phyloP scores from a whole-genome alignment of 2,113 vertebrate species.

The Callipepla squamata region DNA sequence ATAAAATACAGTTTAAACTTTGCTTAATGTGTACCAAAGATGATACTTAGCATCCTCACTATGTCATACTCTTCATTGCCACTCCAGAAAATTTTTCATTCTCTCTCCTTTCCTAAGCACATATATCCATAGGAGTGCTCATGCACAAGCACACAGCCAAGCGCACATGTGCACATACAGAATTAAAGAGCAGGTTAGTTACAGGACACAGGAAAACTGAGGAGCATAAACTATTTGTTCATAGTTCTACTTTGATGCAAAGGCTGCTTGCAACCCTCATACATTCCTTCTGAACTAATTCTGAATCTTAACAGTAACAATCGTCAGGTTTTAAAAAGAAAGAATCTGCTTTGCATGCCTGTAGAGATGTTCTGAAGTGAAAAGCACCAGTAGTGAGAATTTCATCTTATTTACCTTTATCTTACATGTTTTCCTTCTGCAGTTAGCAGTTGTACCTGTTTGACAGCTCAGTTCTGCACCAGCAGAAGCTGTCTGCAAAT shows the following conservation, averaged over 20 bases:
- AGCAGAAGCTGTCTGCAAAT: background rate
- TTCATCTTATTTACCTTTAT: background rate
- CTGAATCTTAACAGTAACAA: background rate
- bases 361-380: background rate
- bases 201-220: fast-evolving
- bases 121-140: fast-evolving
- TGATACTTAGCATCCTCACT: background rate
- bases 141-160: no score
- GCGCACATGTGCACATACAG: background rate
- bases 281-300: background rate
- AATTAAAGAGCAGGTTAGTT: background rate
- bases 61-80: background rate
- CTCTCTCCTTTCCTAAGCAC: background rate
- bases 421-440: background rate
- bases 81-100: background rate
- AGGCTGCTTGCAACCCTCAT: fast-evolving
- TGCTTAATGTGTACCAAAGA: background rate
- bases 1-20: background rate
- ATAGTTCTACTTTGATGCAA: background rate
- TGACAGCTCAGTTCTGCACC: background rate
- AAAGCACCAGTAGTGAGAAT: background rate
- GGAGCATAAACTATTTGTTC: background rate
- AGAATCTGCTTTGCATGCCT: background rate
- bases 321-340: background rate
- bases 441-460: background rate